Conservation (phyloP, 2,888 invertebrate genomes). For the Spisula solida region DNA sequence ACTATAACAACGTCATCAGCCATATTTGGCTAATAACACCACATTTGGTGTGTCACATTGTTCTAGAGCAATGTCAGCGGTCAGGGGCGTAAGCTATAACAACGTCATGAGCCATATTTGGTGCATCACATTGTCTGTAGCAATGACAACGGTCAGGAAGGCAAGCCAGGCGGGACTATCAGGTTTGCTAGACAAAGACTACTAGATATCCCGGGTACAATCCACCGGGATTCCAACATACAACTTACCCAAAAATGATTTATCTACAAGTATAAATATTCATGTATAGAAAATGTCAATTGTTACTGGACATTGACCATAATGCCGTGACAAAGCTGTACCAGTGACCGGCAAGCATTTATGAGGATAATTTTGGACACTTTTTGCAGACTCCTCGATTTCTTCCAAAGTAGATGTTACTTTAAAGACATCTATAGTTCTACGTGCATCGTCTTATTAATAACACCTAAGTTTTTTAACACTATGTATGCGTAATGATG, state of each 20-base stretch:
- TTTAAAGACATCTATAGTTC: not conserved
- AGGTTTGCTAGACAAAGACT: not conserved
- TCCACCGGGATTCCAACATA: not conserved
- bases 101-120: not conserved
- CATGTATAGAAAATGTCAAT: not conserved
- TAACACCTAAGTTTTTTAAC: too few species aligned
- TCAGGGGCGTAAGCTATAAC: not conserved
- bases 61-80: not conserved
- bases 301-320: not conserved
- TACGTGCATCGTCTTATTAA: not conserved
- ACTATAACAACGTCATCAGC: too few species aligned
- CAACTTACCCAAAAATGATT: slow-evolving; percentile 16
- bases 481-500: too few species aligned
- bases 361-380: not conserved
- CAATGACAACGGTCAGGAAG: not conserved
- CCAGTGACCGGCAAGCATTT: not conserved
- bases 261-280: slow-evolving; percentile 15
- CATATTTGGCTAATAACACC: too few species aligned
- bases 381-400: not conserved
- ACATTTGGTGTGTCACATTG: not conserved
- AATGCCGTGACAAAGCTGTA: not conserved
- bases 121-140: not conserved
- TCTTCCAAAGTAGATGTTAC: not conserved
- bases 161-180: not conserved
- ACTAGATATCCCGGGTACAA: not conserved